Evolutionary conservation across 2,888 invertebrate genomes (phyloP).

Genomic region (Heliconius cydno): DNA sequence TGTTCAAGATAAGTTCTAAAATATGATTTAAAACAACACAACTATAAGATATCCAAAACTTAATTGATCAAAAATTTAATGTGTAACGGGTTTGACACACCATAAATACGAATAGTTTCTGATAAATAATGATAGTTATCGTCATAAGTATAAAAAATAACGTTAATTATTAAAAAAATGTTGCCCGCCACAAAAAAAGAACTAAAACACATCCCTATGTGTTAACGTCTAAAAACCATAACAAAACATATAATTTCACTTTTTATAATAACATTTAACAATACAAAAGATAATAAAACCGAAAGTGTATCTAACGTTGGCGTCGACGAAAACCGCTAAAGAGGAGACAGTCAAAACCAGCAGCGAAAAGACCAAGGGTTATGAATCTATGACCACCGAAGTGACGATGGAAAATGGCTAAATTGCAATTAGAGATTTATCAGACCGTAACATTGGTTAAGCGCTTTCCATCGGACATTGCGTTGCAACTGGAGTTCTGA

Average conservation of each 20-base stretch:
- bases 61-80: not conserved
- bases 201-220: not conserved
- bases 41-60: not conserved
- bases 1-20: not conserved
- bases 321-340: conserved; percentile 57
- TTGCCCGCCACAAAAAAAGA: no score
- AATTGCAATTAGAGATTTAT: conserved; percentile 81
- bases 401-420: conserved; percentile 79
- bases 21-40: not conserved
- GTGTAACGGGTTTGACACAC: not conserved
- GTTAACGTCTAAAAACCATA: not conserved
- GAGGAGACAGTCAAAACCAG: conserved; percentile 71
- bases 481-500: conserved; percentile 71
- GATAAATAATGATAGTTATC: not conserved
- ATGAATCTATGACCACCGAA: conserved; percentile 62
- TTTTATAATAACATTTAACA: not conserved
- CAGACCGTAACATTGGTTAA: conserved; percentile 83
- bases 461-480: conserved; percentile 83
- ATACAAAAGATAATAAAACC: conserved; percentile 53
- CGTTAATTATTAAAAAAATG: not conserved
- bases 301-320: conserved; percentile 76
- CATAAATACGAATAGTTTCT: not conserved
- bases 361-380: conserved; percentile 76
- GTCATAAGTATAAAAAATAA: not conserved
- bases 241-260: not conserved